Base-by-base conservation (phyloP, 2,797 vertebrate species). In the Myiotriccus ornatus region DNA sequence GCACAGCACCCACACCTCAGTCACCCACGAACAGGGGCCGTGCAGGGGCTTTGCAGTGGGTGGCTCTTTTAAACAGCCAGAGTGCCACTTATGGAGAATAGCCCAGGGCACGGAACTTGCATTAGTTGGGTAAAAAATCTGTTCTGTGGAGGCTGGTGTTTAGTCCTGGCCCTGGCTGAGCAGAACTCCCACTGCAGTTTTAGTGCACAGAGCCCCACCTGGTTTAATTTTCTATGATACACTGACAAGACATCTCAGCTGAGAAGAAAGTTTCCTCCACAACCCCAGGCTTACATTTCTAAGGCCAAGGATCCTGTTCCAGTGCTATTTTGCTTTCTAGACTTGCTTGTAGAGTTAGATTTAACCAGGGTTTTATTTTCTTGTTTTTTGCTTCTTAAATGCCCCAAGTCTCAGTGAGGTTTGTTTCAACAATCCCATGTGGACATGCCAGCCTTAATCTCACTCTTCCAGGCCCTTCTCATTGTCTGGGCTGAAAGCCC, bases 381-480 rank as follows among this genome's bases (percentile, higher is more conserved):
- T 81, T 88, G 62, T 0, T 69, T 73, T 89, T 90, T 79, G 41
- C 65, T 87, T 93, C 85, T 87, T 60, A 65, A 84, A 79, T 30
- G 47, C 43, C 67, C 55, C 53, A 69, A 83, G 84, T 64, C 89
- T 82, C 46, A 4, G 67, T 2, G 70, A 91, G 93, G 84, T 89
- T 95, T 83, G 75, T 75, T 95, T 84, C 92, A 80, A 79, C 87
- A 81, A 84, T 83, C 94, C 89, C 94, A 41, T 57, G 71, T 12
- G 60, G 94, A 89, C 79, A 81, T 11, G 75, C 97, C 96, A 93
- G 94, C 92, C 89, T 97, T 98, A 98, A 98, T 99, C 98, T 98
- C 97, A 75, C 97, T 89, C 78, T 93, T 94, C 96, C 98, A 99
- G 98, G 98, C 97, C 85, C 97, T 77, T 95, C 98, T 98, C 97